phyloP scores from a whole-genome alignment of 1,140 invertebrate genomes.

The Frieseomelitta varia region DNA sequence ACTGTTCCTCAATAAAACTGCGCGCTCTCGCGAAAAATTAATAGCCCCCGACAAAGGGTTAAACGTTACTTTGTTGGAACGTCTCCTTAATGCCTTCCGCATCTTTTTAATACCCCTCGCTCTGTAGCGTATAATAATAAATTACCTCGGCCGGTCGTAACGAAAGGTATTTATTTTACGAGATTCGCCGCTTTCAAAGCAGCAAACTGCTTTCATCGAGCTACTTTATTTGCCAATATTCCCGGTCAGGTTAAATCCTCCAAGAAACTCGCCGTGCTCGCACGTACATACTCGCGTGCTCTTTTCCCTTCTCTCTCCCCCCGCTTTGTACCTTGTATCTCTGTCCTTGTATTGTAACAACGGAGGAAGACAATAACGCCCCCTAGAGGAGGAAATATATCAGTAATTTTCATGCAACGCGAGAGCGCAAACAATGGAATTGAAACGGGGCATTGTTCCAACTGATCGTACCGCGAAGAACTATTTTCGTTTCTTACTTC shows the following conservation, averaged over 20 bases:
- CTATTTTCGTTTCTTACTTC: neutral
- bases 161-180: slow-evolving; percentile 50
- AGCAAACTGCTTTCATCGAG: slow-evolving; percentile 36
- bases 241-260: slow-evolving; percentile 13
- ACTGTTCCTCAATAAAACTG: slow-evolving; percentile 24
- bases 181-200: slow-evolving; percentile 39
- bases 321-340: too few species aligned
- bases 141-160: slow-evolving; percentile 27
- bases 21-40: slow-evolving; percentile 21
- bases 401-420: slow-evolving; percentile 19
- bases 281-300: neutral
- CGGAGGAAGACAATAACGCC: neutral
- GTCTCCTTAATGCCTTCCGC: slow-evolving; percentile 31
- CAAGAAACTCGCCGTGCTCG: neutral
- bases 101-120: slow-evolving; percentile 32
- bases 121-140: slow-evolving; percentile 42
- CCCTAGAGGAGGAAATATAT: neutral
- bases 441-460: slow-evolving; percentile 26
- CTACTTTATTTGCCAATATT: slow-evolving; percentile 48
- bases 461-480: neutral
- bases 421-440: slow-evolving; percentile 27
- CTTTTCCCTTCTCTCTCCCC: too few species aligned
- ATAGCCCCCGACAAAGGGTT: slow-evolving; percentile 32
- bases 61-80: slow-evolving; percentile 45
- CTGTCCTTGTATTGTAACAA: neutral